A percentile compares a stretch with the other conserved stretches of the same genome.
Conservation (phyloP, 1,140 invertebrate genomes). For the Drosophila yakuba region DNA sequence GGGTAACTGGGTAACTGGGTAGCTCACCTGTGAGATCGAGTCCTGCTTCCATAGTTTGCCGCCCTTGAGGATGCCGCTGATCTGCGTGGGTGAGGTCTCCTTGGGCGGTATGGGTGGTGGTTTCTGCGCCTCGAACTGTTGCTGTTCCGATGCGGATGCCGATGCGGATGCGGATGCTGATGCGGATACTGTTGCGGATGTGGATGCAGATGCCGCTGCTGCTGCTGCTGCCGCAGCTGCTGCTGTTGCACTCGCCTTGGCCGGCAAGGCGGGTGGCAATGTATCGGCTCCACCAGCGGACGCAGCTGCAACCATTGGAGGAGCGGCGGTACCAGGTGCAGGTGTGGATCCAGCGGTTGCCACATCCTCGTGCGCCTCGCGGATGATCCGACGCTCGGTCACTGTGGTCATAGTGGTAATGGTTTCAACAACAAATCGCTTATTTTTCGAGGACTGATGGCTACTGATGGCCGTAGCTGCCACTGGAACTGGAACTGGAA, state of each 20-base stretch:
- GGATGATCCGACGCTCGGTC: constrained; percentile 88
- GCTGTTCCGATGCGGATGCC: constrained; percentile 8
- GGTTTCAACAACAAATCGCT: constrained; percentile 89
- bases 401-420: constrained; percentile 88
- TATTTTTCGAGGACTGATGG: constrained; percentile 76
- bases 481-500: neutral
- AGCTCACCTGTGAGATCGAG: constrained; percentile 81
- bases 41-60: constrained; percentile 88
- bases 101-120: constrained; percentile 78
- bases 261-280: constrained; percentile 69
- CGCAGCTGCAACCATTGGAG: neutral
- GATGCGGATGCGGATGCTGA: constrained; percentile 1
- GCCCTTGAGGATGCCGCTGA: constrained; percentile 88
- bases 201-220: constrained; percentile 31
- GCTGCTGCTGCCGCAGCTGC: constrained; percentile 30
- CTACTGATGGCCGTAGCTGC: constrained; percentile 44
- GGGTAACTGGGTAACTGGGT: neutral
- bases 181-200: constrained; percentile 13
- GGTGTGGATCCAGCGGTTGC: constrained; percentile 4
- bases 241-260: constrained; percentile 60
- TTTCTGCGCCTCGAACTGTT: constrained; percentile 54
- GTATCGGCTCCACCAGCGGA: constrained; percentile 26
- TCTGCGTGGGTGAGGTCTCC: constrained; percentile 85
- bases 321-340: neutral
- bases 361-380: constrained; percentile 84